These are phyloP conservation scores for Pseudomyrmex dendroicus DNA, from an alignment of 1,140 invertebrate genomes.

Conservation along the genomic window DNA sequence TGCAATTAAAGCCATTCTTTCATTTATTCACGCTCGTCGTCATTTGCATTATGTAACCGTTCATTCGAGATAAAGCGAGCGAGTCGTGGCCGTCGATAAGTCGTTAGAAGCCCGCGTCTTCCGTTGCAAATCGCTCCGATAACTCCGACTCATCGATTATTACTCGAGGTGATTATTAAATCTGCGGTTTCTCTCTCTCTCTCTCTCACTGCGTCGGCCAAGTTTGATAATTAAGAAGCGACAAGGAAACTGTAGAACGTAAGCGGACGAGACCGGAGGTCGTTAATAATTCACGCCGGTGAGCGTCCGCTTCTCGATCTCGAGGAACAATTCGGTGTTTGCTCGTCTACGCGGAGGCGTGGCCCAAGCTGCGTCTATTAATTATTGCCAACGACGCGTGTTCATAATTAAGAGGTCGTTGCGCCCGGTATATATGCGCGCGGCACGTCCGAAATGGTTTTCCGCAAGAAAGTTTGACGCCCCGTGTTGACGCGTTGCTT, in stretches of 20 bases:
- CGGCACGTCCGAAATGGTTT: conserved; percentile 24
- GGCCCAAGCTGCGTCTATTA: conserved; percentile 53
- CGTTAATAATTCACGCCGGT: conserved; percentile 65
- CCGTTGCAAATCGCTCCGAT: neutral
- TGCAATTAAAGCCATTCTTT: conserved; percentile 17
- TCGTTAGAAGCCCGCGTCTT: conserved; percentile 9
- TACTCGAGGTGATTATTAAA: conserved; percentile 43
- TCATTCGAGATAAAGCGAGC: conserved; percentile 11
- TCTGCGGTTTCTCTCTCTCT: conserved; percentile 10
- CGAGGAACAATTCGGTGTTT: conserved; percentile 56
- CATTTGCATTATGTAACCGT: neutral
- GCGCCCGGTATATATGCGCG: neutral
- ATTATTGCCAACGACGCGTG: conserved; percentile 61
- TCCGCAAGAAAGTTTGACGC: conserved; percentile 29
- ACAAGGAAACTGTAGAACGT: conserved; percentile 15
- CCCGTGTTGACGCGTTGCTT: neutral
- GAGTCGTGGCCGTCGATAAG: neutral
- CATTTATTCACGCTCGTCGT: neutral
- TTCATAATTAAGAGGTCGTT: conserved; percentile 68
- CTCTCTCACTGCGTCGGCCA: neutral
- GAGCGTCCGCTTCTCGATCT: conserved; percentile 25
- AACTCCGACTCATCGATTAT: conserved; percentile 16
- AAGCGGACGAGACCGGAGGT: conserved; percentile 48
- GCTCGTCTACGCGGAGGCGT: conserved; percentile 33
- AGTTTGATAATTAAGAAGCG: conserved; percentile 64